These are phyloP conservation scores for Macrotis lagotis DNA, from an alignment of 2,113 vertebrate species.

Conservation along the genomic window DNA sequence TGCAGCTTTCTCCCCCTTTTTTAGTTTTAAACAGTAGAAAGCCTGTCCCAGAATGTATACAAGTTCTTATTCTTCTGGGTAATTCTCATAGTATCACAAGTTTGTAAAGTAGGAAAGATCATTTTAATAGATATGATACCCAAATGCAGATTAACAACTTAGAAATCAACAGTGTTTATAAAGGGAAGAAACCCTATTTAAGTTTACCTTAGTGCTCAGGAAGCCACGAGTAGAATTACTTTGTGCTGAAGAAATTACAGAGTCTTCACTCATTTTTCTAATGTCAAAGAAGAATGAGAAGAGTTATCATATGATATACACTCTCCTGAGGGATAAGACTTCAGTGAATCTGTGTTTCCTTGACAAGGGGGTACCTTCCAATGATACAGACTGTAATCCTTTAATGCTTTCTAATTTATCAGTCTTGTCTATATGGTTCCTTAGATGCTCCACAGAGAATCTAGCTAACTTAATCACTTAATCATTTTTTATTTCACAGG, in stretches of 20 bases:
- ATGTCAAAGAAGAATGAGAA: neutral
- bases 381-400: neutral
- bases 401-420: neutral
- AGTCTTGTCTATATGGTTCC: neutral
- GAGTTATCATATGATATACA: neutral
- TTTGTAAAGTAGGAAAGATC: neutral
- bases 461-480: neutral
- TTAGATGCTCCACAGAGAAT: neutral
- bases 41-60: neutral
- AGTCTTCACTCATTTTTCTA: slow-evolving; percentile 72
- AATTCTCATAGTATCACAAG: neutral
- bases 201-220: slow-evolving; percentile 74
- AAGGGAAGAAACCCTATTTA: neutral
- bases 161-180: neutral
- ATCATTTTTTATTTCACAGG: neutral
- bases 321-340: neutral
- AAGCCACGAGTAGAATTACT: slow-evolving; percentile 68
- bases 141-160: neutral
- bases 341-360: neutral
- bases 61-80: neutral
- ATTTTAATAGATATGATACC: neutral
- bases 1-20: neutral
- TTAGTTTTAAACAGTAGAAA: neutral
- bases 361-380: neutral
- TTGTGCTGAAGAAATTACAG: slow-evolving; percentile 63